Conservation (phyloP, 2,888 invertebrate genomes). For the Eueremaeus valkanovi region DNA sequence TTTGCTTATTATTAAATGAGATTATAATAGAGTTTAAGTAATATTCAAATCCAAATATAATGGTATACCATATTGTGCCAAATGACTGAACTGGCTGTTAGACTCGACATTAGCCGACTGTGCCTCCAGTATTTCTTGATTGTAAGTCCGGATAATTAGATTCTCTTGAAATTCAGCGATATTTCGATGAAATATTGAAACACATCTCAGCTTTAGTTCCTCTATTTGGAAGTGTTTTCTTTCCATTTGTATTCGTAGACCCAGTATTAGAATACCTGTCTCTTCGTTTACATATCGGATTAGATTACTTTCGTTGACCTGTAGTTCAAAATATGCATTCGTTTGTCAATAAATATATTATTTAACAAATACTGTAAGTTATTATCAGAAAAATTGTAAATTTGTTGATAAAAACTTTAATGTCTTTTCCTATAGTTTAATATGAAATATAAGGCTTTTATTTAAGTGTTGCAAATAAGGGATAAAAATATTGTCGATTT, state of each 20-base stretch:
- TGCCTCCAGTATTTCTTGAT: conserved; percentile 28
- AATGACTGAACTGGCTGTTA: neutral
- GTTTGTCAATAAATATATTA: too few relatives aligned
- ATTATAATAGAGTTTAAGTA: too few relatives aligned
- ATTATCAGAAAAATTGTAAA: too few relatives aligned
- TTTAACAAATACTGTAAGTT: too few relatives aligned
- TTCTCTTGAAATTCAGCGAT: conserved; percentile 40
- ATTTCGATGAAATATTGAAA: conserved; percentile 29
- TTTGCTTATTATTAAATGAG: neutral
- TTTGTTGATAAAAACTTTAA: too few relatives aligned
- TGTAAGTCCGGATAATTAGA: conserved; percentile 40
- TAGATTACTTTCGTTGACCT: conserved; percentile 41
- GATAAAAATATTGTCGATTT: conserved; percentile 13
- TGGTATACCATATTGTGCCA: conserved; percentile 13
- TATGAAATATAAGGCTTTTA: too few relatives aligned
- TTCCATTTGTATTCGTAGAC: conserved; percentile 40
- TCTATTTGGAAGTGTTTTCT: conserved; percentile 42
- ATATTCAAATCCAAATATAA: too few relatives aligned
- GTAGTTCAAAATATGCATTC: neutral
- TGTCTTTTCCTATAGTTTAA: too few relatives aligned
- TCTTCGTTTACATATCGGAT: conserved; percentile 37
- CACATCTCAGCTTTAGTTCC: conserved; percentile 40
- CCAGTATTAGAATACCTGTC: conserved; percentile 30
- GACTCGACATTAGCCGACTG: conserved; percentile 29
- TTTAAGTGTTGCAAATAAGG: too few relatives aligned